These are phyloP conservation scores for Philonicus albiceps DNA, from an alignment of 2,888 invertebrate species.

Conservation along the genomic window DNA sequence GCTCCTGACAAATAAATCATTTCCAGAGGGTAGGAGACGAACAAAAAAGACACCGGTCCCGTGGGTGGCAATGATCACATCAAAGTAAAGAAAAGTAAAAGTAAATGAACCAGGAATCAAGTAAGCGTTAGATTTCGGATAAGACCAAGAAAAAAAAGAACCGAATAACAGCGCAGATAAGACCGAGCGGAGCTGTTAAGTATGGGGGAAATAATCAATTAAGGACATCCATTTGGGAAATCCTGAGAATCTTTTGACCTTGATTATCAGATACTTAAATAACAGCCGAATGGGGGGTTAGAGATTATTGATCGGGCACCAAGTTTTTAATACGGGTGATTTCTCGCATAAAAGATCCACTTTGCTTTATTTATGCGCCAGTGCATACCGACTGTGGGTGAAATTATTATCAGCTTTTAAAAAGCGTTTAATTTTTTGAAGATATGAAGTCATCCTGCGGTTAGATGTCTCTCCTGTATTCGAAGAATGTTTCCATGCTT, in stretches of 20 bases:
- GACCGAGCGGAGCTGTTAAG: neutral
- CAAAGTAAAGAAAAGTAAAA: slow-evolving; percentile 26
- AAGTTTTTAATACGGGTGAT: neutral
- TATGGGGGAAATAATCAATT: slow-evolving; percentile 28
- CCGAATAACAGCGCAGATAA: neutral
- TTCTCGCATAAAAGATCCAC: neutral
- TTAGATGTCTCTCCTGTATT: neutral
- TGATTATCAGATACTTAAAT: slow-evolving; percentile 35
- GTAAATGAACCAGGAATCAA: slow-evolving; percentile 30
- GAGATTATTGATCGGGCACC: slow-evolving; percentile 17
- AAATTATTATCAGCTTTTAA: neutral
- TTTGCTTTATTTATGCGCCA: neutral
- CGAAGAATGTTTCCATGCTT: neutral
- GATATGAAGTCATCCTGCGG: neutral
- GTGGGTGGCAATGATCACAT: slow-evolving; percentile 31
- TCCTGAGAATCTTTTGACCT: slow-evolving; percentile 38
- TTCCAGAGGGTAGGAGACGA: neutral
- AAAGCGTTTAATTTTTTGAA: neutral
- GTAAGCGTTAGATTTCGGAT: neutral
- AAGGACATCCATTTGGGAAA: slow-evolving; percentile 37
- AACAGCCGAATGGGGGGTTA: neutral
- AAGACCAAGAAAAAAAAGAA: neutral
- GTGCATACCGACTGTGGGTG: neutral
- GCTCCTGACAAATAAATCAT: slow-evolving; percentile 2
- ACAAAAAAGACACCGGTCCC: neutral